phyloP scores from a whole-genome alignment of 2,113 vertebrate species.

The Nycticebus coucang region DNA sequence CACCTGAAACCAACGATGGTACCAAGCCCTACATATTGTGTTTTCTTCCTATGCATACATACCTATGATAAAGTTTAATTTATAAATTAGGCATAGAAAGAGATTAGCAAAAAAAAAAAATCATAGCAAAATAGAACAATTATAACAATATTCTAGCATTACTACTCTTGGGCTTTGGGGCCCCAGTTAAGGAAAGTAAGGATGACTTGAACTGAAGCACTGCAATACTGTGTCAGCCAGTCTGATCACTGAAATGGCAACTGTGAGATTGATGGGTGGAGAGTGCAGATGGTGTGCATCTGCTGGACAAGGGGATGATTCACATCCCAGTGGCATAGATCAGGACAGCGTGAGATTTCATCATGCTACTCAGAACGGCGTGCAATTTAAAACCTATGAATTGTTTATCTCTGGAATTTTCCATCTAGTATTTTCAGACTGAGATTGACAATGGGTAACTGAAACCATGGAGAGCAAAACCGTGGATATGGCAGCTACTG shows the following conservation, averaged over 20 bases:
- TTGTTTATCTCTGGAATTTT: neutral
- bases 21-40: neutral
- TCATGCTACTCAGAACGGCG: neutral
- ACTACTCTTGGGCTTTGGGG: neutral
- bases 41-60: neutral
- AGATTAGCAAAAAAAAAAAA: neutral
- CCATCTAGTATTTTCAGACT: neutral
- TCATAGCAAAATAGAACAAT: neutral
- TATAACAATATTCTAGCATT: neutral
- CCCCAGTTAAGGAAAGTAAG: neutral
- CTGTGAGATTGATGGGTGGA: neutral
- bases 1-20: neutral
- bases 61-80: neutral
- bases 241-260: neutral
- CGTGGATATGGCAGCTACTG: neutral
- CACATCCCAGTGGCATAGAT: neutral
- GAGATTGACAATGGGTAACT: neutral
- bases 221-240: too few species aligned
- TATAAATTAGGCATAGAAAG: neutral
- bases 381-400: neutral
- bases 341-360: neutral
- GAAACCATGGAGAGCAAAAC: neutral
- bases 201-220: neutral
- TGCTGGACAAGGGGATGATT: neutral
- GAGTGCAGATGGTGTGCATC: neutral